phyloP scores from a whole-genome alignment of 1,140 invertebrate genomes.

The Drosophila pachea region DNA sequence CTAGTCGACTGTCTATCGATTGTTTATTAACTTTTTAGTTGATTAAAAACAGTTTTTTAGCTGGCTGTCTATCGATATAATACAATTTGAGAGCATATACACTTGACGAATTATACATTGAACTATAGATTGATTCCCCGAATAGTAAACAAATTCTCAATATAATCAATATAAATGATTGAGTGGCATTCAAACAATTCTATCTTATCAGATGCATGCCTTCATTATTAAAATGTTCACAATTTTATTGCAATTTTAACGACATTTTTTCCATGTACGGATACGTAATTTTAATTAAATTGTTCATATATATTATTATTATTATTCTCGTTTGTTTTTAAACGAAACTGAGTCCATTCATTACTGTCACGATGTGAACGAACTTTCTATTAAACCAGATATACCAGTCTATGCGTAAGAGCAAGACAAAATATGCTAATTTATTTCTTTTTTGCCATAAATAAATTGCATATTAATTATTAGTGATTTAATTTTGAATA shows the following conservation, averaged over 20 bases:
- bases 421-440: constrained; percentile 9
- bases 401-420: constrained; percentile 25
- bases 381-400: constrained; percentile 42
- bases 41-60: too few species aligned
- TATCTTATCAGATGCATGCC: constrained; percentile 6
- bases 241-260: constrained; percentile 14
- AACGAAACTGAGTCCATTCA: constrained; percentile 35
- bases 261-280: neutral
- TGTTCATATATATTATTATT: constrained; percentile 12
- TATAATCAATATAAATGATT: too few species aligned
- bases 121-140: too few species aligned
- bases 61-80: too few species aligned
- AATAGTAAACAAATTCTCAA: too few species aligned
- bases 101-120: too few species aligned
- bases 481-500: constrained; percentile 14
- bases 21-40: too few species aligned
- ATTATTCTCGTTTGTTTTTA: neutral
- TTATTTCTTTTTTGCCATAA: neutral
- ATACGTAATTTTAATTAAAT: constrained; percentile 8
- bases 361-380: constrained; percentile 30
- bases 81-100: too few species aligned
- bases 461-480: constrained; percentile 17
- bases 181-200: too few species aligned
- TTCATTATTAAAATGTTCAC: neutral
- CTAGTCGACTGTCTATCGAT: too few species aligned